Evolutionary conservation across 2,113 vertebrate species (phyloP), one percentile per base, ranked within the genome.

Genomic region (Chlorodrepanis virens): DNA sequence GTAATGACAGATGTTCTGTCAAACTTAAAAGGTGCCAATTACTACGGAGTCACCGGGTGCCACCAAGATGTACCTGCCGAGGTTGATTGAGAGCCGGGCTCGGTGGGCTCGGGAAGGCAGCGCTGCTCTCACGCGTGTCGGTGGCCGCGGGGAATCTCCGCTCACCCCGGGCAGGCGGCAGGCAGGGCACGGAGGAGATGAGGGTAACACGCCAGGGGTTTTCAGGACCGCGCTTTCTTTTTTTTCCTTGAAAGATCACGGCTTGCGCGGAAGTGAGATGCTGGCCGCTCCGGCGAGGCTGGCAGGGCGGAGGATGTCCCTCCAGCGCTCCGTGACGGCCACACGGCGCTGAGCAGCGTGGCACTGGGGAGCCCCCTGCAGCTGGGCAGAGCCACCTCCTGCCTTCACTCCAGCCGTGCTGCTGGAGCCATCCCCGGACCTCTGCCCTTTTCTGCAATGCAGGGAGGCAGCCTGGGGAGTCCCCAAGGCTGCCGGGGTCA

Each of bases 21-120:
- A 91, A 95, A 97, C 83, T 96, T 87, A 44, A 90, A 93, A 94
- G 82, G 53, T 40, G 52, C 95, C 96, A 94, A 96, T 97, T 92
- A 92, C 89, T 71, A 45, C 44, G 69, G 74, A 90, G 71, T 84
- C 75, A 44, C 79, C 50, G 76, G 89, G 70, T 84, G 85, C 60
- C 95, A 44, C 65, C 84, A 39, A 52, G 90, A 83, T 52, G 74
- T 60, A 59, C 78, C 89, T 87, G 75, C 90, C 15, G 72, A 53
- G 83, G 57, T 12, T 85, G 91, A 63, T 40, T 10, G 31, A 25
- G 71, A 86, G 87, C 89, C 59, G 23, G 50, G 50, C 49, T 45
- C 37, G 24, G 22, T 14, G 39, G 65, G 79, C 50, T 83, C 35
- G 5, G 74, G 35, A 19, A n/a, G 77, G 77, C 85, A 95, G 93